Evolutionary conservation across 1,140 invertebrate genomes (phyloP).

Genomic region (Scaptomyza graminum): DNA sequence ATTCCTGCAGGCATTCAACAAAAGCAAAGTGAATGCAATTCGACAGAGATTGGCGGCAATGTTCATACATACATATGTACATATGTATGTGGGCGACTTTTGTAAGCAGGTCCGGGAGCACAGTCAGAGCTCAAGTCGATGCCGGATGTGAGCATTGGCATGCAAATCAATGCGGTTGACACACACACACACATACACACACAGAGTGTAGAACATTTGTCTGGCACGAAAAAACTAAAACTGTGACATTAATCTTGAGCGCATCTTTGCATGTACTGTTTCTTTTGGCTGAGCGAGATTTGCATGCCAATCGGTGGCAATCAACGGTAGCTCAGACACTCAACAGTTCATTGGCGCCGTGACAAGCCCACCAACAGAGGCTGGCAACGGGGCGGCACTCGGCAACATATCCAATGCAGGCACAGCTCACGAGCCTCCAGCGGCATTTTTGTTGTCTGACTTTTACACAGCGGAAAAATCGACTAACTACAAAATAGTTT

Average conservation of each 20-base stretch:
- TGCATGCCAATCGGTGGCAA: slow-evolving; percentile 38
- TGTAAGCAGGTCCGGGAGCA: slow-evolving; percentile 61
- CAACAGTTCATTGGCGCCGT: slow-evolving; percentile 56
- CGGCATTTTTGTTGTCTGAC: not conserved
- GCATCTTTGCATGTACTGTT: slow-evolving; percentile 30
- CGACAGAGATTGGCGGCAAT: slow-evolving; percentile 9
- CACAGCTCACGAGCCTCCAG: slow-evolving; percentile 18
- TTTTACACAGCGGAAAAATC: not conserved
- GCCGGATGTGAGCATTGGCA: slow-evolving; percentile 47
- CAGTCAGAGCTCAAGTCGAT: slow-evolving; percentile 51
- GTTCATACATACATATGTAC: not conserved
- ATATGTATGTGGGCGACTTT: slow-evolving; percentile 32
- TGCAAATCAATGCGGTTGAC: slow-evolving; percentile 35
- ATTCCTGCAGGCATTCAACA: slow-evolving; percentile 69
- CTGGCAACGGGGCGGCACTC: slow-evolving; percentile 3
- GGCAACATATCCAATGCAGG: slow-evolving; percentile 24
- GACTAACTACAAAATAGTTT: not conserved
- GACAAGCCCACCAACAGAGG: slow-evolving; percentile 67
- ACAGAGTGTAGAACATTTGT: slow-evolving; percentile 37
- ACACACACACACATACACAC: not conserved
- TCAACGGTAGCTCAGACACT: slow-evolving; percentile 39
- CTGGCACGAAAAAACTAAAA: slow-evolving; percentile 20
- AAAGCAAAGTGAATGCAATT: slow-evolving; percentile 59
- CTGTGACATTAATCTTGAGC: slow-evolving; percentile 55
- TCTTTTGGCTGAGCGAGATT: slow-evolving; percentile 32